These are phyloP conservation scores for Drosophila macrospina DNA, from an alignment of 2,888 invertebrate genomes.

Conservation along the genomic window DNA sequence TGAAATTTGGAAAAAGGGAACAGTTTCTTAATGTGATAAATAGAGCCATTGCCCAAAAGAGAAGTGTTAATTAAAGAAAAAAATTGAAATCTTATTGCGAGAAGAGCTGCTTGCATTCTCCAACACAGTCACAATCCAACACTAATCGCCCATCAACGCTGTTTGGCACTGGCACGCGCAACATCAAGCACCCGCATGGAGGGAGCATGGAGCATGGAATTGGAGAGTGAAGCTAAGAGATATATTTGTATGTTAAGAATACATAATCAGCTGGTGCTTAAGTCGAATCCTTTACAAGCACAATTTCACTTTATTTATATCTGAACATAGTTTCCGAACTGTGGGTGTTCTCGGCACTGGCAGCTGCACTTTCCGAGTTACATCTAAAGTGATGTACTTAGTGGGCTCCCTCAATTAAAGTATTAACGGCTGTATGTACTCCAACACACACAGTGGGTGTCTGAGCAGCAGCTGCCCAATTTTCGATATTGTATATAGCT, in stretches of 20 bases:
- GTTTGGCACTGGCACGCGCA: slow-evolving; percentile 65
- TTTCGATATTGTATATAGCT: neutral
- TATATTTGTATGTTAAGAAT: slow-evolving; percentile 21
- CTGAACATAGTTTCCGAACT: slow-evolving; percentile 15
- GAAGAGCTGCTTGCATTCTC: slow-evolving; percentile 5
- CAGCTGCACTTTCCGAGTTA: slow-evolving; percentile 43
- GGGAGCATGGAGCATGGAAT: too few species aligned
- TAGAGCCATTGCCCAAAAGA: too few species aligned
- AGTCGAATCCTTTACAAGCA: slow-evolving; percentile 40
- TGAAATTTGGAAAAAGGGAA: neutral
- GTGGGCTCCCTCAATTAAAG: slow-evolving; percentile 58
- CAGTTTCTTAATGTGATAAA: neutral
- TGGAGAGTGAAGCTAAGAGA: slow-evolving; percentile 10
- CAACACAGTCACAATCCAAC: slow-evolving; percentile 6
- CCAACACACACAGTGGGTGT: slow-evolving; percentile 33
- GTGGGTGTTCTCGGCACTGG: slow-evolving; percentile 53
- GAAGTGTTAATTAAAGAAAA: neutral
- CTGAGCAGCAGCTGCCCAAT: slow-evolving; percentile 23
- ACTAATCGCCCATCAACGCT: slow-evolving; percentile 49
- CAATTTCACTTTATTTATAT: slow-evolving; percentile 52
- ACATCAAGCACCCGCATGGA: slow-evolving; percentile 53
- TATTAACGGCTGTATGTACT: slow-evolving; percentile 52
- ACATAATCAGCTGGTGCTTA: slow-evolving; percentile 45
- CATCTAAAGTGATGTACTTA: slow-evolving; percentile 63
- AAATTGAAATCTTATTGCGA: neutral